Conservation (phyloP, 2,113 vertebrate species). For the Eubucco bourcierii region DNA sequence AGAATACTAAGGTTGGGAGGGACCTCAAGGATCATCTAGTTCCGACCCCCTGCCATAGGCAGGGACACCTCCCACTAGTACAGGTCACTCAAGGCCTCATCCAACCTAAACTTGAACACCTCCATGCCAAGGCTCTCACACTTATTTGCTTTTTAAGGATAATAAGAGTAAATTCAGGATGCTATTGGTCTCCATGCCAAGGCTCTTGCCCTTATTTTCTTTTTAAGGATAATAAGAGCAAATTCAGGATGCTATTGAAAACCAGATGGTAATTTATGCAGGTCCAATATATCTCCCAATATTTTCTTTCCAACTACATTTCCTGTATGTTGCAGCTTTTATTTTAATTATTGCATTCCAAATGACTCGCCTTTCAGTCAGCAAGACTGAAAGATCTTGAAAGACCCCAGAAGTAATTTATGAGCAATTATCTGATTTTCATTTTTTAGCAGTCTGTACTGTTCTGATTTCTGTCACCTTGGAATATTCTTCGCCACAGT, state of each 20-base stretch:
- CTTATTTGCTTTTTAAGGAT: too few relatives aligned
- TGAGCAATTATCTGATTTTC: conserved; percentile 72
- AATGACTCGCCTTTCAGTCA: conserved; percentile 62
- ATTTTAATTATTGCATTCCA: conserved; percentile 68
- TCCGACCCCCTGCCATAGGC: too few relatives aligned
- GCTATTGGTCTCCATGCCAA: neutral
- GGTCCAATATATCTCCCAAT: conserved; percentile 36
- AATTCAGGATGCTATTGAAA: neutral
- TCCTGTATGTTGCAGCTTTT: conserved; percentile 58
- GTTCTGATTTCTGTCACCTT: conserved; percentile 59
- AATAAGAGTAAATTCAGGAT: too few relatives aligned
- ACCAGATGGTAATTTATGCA: conserved; percentile 44
- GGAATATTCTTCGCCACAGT: conserved; percentile 54
- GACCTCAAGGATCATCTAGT: too few relatives aligned
- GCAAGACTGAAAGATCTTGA: conserved; percentile 64
- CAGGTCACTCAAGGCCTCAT: too few relatives aligned
- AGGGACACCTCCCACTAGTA: too few relatives aligned
- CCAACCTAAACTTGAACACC: too few relatives aligned
- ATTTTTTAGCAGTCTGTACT: conserved; percentile 55
- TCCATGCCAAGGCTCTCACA: too few relatives aligned
- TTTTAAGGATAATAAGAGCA: neutral
- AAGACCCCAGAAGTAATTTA: conserved; percentile 72
- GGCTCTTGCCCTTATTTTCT: neutral
- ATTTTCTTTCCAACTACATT: conserved; percentile 47
- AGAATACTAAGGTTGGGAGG: too few relatives aligned